Evolutionary conservation across 30 jellyfish, hydroid and myxozoan genomes (phyloP).

Genomic region (Morbakka virulenta): DNA sequence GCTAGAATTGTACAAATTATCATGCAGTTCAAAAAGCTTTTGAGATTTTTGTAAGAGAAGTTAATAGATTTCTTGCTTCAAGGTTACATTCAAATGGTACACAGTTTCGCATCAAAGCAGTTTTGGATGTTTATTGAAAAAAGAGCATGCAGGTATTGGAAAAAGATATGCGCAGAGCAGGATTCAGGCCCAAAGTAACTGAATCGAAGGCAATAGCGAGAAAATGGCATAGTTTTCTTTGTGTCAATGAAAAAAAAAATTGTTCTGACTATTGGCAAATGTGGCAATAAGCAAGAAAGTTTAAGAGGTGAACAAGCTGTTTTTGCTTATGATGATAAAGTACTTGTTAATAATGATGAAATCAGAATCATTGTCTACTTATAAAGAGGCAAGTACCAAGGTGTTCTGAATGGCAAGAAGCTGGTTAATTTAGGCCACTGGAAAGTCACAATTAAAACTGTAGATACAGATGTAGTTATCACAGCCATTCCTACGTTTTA

Average conservation of each 20-base stretch:
- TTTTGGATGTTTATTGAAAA: too few relatives aligned
- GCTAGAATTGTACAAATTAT: too few relatives aligned
- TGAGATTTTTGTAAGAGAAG: too few relatives aligned
- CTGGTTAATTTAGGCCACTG: not conserved
- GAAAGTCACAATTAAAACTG: too few relatives aligned
- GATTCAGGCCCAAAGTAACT: too few relatives aligned
- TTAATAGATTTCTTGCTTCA: too few relatives aligned
- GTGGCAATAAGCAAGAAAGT: not conserved
- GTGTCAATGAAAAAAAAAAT: slow-evolving; percentile 31
- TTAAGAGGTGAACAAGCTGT: slow-evolving; percentile 4
- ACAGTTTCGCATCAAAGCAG: too few relatives aligned
- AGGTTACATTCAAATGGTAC: too few relatives aligned
- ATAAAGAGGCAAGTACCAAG: not conserved
- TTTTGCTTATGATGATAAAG: slow-evolving; percentile 16
- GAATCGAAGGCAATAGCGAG: slow-evolving; percentile 12
- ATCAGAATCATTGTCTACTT: not conserved
- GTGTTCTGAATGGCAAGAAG: not conserved
- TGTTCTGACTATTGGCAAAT: slow-evolving; percentile 10
- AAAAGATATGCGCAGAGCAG: too few relatives aligned
- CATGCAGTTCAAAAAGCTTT: too few relatives aligned
- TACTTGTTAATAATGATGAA: not conserved
- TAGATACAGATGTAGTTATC: too few relatives aligned
- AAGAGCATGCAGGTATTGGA: too few relatives aligned
- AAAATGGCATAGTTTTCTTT: slow-evolving; percentile 43
- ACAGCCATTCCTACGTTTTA: slow-evolving; percentile 32